Evolutionary conservation across 2,113 vertebrate species (phyloP).

Genomic region (Hepsetus odoe): DNA sequence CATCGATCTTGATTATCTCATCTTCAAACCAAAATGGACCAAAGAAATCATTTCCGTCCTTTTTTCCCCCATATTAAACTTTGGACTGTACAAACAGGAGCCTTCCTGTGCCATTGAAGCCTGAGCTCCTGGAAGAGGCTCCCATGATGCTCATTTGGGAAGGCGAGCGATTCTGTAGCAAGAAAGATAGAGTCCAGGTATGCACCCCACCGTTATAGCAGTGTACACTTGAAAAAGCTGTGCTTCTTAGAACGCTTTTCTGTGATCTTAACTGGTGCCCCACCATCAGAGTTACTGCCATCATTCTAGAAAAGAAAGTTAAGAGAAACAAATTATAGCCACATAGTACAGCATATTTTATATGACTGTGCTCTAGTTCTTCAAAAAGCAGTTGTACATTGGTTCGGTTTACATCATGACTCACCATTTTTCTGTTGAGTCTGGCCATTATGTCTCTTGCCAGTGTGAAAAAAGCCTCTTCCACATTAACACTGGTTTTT

Average conservation of each 20-base stretch:
- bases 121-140: slow-evolving; percentile 81
- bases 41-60: slow-evolving; percentile 25
- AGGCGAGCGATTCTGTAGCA: slow-evolving; percentile 81
- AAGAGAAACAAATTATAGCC: slow-evolving; percentile 21
- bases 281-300: slow-evolving; percentile 80
- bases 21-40: background rate
- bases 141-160: slow-evolving; percentile 72
- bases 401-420: slow-evolving; percentile 56
- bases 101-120: slow-evolving; percentile 54
- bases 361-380: background rate
- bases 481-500: slow-evolving; percentile 95
- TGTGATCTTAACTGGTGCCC: slow-evolving; percentile 92
- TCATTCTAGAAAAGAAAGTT: slow-evolving; percentile 79
- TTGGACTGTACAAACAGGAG: slow-evolving; percentile 29
- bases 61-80: slow-evolving; percentile 21
- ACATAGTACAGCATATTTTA: no score
- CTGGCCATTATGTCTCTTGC: slow-evolving; percentile 96
- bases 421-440: slow-evolving; percentile 96
- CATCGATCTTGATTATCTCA: slow-evolving; percentile 25
- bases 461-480: slow-evolving; percentile 97
- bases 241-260: slow-evolving; percentile 94
- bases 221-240: slow-evolving; percentile 91
- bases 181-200: slow-evolving; percentile 73
- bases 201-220: slow-evolving; percentile 78
- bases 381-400: background rate